Evolutionary conservation across 2,797 vertebrate genomes (phyloP), one percentile per base, ranked within the genome.

Genomic region (Pempheris klunzingeri): DNA sequence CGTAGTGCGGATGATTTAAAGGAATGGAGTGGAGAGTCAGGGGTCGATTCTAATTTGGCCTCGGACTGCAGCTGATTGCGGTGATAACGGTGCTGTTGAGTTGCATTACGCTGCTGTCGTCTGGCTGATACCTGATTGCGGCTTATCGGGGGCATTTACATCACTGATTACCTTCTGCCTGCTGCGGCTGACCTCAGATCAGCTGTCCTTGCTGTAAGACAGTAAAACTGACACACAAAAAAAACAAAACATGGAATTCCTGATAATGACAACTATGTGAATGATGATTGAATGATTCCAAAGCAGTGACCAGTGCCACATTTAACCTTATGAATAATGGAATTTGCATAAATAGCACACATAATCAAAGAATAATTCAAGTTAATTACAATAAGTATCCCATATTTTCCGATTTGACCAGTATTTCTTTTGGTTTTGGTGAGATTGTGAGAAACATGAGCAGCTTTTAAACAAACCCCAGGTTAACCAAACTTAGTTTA

Each of bases 31-130:
- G 47, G 68, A 44, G 72, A 90, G 81, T 80, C 75, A 47, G 64
- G 57, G 86, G 90, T 92, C 91, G 89, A 92, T 94, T 92, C 74
- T 86, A 85, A 91, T 92, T 92, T 84, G 85, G 78, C 85, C 71
- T 44, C 1, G 7, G 79, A 68, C 78, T 50, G 81, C 72, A 65
- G 86, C 87, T 88, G 92, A 90, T 90, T 74, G 81, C 24, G 30
- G 47, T 4, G 90, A 93, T 92, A 92, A 89, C 50, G 28, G 26
- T 50, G 84, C 86, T 87, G 92, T 87, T 91, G 92, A 93, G 87
- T 82, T 58, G 84, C 84, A 74, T 87, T 86, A 79, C 65, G 32
- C 80, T 59, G 78, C 87, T 88, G 90, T 91, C 79, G 58, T 88
- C 92, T 88, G 84, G 80, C 84, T 85, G 77, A 83, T 88, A 86